phyloP scores from a whole-genome alignment of 2,888 invertebrate genomes.

The Anthophora plumipes region DNA sequence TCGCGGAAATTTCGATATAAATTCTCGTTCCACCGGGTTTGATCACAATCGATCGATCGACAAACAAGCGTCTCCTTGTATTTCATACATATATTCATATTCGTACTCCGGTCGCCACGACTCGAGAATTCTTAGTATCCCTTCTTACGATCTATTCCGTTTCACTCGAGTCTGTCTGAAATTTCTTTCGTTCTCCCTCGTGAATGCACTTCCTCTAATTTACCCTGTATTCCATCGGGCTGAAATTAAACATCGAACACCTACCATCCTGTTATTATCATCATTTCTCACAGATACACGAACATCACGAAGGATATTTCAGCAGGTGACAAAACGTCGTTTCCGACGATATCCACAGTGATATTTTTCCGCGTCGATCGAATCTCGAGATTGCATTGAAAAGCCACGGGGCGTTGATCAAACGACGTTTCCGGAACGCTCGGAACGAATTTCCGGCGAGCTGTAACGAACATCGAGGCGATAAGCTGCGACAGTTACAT shows the following conservation, averaged over 20 bases:
- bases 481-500: neutral
- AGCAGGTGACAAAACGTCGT: neutral
- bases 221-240: neutral
- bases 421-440: slow-evolving; percentile 5
- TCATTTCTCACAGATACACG: neutral
- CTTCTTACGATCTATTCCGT: neutral
- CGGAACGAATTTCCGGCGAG: slow-evolving; percentile 17
- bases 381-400: slow-evolving; percentile 1
- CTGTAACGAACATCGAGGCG: slow-evolving; percentile 4
- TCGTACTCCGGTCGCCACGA: neutral
- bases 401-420: neutral
- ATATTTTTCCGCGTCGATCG: slow-evolving; percentile 3
- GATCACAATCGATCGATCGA: slow-evolving; percentile 37
- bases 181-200: neutral
- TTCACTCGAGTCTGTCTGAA: neutral
- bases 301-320: slow-evolving; percentile 3
- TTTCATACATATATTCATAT: slow-evolving; percentile 60
- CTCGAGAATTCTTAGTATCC: slow-evolving; percentile 9
- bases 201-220: neutral
- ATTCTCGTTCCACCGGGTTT: slow-evolving; percentile 31
- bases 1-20: slow-evolving; percentile 51
- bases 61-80: slow-evolving; percentile 34
- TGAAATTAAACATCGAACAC: neutral
- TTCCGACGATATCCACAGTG: neutral
- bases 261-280: neutral